Evolutionary conservation across 2,888 invertebrate genomes (phyloP), one percentile per base, ranked within the genome.

Genomic region (Andrena dorsata): DNA sequence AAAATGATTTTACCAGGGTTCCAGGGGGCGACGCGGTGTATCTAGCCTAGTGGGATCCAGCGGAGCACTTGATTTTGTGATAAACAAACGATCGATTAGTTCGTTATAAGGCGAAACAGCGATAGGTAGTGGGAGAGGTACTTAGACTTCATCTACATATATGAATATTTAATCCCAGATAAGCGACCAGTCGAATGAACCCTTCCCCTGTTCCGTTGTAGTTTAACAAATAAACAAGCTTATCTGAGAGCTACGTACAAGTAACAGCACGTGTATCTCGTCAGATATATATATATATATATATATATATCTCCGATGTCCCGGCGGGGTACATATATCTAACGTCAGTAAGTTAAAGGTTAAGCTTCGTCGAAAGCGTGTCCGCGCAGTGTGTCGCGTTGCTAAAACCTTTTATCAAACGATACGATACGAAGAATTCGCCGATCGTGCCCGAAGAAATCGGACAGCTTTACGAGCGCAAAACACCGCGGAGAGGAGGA

Each of bases 401-500:
- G 53, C 60, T 74, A 35, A 69, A 82, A 77, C 60, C 70, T 74
- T 82, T 71, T 78, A 78, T 78, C 78, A 68, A 63, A 63, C 65
- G 77, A 65, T 78, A 73, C 76, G 76, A 49, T 70, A 83, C 82
- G 63, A 74, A 47, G 83, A 76, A 83, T 75, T 83, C 60, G 79
- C 32, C 83, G 64, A 76, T 65, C 49, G 47, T 68, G 60, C 7
- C 32, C 79, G 71, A 78, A 79, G 75, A 82, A 76, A 83, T 83
- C 83, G 65, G 85, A 85, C 85, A 85, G 80, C 65, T 82, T 85
- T 85, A 85, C 82, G 85, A 85, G 79, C 75, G 72, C 80, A 82
- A 85, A 85, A 85, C 82, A 82, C 58, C 47, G 7, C 70, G 47
- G 73, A 53, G 60, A 58, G 30, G 63, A 63, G 83, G 68, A 80